Base-by-base conservation (phyloP, 1,140 invertebrate species). In the Drosophila biarmipes region DNA sequence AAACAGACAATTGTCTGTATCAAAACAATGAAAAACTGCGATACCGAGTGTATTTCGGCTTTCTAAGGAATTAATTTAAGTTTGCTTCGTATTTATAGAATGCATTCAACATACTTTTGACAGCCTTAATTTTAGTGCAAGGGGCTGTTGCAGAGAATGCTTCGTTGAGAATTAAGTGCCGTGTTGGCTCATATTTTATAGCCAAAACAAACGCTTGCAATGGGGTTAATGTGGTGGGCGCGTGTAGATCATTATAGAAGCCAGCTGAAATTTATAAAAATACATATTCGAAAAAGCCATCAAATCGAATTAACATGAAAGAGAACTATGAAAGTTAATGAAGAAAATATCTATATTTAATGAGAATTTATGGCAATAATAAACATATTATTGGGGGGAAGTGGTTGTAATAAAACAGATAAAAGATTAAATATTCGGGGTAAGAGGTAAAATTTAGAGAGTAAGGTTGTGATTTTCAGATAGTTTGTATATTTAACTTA, bases 161-260 rank as follows among this genome's bases (percentile, higher is more conserved):
- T 57, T 86, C 74, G 74, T 77, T 86, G 69, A 42, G 46, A 78
- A 71, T 82, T 75, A 78, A 86, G 78, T 87, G 78, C 71, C 64
- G 54, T 61, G 53, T 63, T 78, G 68, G 72, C 56, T 64, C 51
- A 69, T 56, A 69, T 56, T 71, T 69, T 63, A 72, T 69, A 73
- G 51, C 45, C 78, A 48, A 78, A 63, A 68, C 64, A 56, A 56
- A 56, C 46, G 53, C 54, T 52, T 17, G 54, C 48, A 76, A 82
- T 75, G 80, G 78, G 81, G 78, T 82, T 86, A 86, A 86, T 86
- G 82, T 53, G 55, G 49, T 73, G 63, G 82, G 81, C 82, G 81
- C 62, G 72, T 76, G 73, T 75, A 46, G 45, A 75, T 75, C 51
- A 52, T 72, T 72, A 72, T 27, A 59, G 37, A 48, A 66, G 40